Conservation (phyloP, 2,888 invertebrate species). For the Meloe dianella region DNA sequence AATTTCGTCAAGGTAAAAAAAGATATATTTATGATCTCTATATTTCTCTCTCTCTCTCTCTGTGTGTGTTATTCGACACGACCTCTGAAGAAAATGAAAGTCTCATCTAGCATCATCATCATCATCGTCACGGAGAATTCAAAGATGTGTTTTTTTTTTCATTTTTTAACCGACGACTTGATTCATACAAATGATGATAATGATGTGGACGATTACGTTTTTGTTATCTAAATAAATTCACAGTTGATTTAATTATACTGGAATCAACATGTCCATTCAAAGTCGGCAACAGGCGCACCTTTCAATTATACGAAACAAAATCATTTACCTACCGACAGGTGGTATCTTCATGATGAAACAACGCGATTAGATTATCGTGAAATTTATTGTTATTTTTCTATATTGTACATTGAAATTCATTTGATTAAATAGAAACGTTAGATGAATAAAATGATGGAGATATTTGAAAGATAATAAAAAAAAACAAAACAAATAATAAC, state of each 20-base stretch:
- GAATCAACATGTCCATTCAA: background rate
- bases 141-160: background rate
- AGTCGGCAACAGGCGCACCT: too few species aligned
- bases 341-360: too few species aligned
- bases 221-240: background rate
- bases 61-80: background rate
- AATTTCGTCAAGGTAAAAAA: slow-evolving; percentile 2
- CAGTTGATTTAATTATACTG: background rate
- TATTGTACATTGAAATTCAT: background rate
- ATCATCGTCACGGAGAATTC: background rate
- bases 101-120: slow-evolving; percentile 9
- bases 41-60: background rate
- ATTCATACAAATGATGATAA: background rate
- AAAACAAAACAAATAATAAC: too few species aligned
- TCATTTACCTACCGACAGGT: background rate
- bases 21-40: background rate
- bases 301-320: too few species aligned
- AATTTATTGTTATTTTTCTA: background rate
- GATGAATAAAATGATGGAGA: background rate
- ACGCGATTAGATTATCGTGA: background rate
- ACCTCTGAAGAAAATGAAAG: slow-evolving; percentile 13
- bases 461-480: background rate
- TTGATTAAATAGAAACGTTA: background rate
- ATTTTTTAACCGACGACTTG: background rate
- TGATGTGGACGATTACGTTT: background rate